Percentiles rank a stretch among this genome's conserved stretches.
Evolutionary conservation across 2,797 vertebrate species (phyloP).

Genomic region (Lemur catta): DNA sequence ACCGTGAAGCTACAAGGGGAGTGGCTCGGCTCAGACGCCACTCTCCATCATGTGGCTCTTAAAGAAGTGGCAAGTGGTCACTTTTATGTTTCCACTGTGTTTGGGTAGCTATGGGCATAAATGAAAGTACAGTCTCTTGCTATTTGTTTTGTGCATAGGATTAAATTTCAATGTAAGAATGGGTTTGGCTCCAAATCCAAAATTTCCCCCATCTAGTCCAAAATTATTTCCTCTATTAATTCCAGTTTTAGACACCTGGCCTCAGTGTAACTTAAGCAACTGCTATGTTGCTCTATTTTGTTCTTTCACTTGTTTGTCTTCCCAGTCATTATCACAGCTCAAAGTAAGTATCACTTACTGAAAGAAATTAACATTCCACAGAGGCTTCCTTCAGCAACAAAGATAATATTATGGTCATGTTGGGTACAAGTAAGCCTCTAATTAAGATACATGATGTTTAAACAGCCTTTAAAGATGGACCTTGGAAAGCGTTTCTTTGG

Average conservation of each 20-base stretch:
- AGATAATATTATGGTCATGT: neutral
- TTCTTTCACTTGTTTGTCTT: neutral
- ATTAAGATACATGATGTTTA: constrained; percentile 60
- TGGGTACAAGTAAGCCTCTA: constrained; percentile 17
- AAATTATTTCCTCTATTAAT: constrained; percentile 35
- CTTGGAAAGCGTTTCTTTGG: constrained; percentile 55
- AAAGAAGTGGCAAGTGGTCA: neutral
- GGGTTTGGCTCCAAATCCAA: neutral
- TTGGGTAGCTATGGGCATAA: neutral
- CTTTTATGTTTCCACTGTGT: neutral
- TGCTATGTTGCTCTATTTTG: neutral
- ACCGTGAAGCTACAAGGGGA: neutral
- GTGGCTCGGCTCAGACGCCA: neutral
- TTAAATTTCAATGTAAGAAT: neutral
- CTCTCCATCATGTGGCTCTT: neutral
- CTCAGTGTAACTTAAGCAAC: neutral
- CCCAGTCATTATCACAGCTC: neutral
- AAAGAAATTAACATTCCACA: constrained; percentile 52
- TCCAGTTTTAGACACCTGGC: neutral
- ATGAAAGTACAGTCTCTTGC: neutral
- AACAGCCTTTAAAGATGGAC: constrained; percentile 66
- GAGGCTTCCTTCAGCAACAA: constrained; percentile 41
- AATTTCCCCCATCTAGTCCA: neutral
- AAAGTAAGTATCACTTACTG: constrained; percentile 57
- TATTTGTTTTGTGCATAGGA: neutral